Percentiles rank a stretch among this genome's conserved stretches.
phyloP scores from a whole-genome alignment of 23 tunicate species.

The Styela plicata region DNA sequence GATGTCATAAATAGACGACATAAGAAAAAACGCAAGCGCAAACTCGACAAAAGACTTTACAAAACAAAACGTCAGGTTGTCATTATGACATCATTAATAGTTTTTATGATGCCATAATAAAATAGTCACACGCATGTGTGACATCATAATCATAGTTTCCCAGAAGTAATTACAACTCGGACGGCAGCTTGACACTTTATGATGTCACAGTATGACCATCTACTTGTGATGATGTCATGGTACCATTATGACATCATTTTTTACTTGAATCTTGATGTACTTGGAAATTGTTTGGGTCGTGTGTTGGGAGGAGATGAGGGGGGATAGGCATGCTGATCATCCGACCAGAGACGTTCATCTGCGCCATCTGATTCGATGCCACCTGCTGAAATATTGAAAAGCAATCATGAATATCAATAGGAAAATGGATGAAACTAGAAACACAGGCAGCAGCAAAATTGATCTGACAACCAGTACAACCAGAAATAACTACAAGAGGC shows the following conservation, averaged over 20 bases:
- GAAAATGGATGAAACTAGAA: neutral
- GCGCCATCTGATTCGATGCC: constrained; percentile 49
- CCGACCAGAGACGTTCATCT: constrained; percentile 56
- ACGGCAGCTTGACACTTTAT: neutral
- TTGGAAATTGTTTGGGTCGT: constrained; percentile 13
- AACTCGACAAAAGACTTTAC: neutral
- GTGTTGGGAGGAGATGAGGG: constrained; percentile 16
- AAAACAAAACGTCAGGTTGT: neutral
- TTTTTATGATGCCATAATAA: neutral
- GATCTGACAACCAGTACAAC: too few relatives aligned
- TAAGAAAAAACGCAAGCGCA: neutral
- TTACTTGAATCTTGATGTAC: constrained; percentile 20
- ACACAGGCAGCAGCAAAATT: too few relatives aligned
- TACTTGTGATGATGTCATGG: constrained; percentile 1
- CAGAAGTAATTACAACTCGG: neutral
- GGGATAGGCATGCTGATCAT: constrained; percentile 24
- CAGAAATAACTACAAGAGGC: too few relatives aligned
- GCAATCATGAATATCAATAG: neutral
- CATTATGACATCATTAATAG: neutral
- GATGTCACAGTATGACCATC: neutral
- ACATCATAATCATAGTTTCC: neutral
- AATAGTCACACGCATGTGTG: too few relatives aligned
- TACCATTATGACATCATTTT: constrained; percentile 18
- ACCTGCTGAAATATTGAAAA: constrained; percentile 37
- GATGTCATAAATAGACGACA: neutral